Percentiles rank a stretch among this genome's conserved stretches.
These are phyloP conservation scores for Antennarius striatus DNA, from an alignment of 2,113 vertebrate genomes.

Conservation along the genomic window DNA sequence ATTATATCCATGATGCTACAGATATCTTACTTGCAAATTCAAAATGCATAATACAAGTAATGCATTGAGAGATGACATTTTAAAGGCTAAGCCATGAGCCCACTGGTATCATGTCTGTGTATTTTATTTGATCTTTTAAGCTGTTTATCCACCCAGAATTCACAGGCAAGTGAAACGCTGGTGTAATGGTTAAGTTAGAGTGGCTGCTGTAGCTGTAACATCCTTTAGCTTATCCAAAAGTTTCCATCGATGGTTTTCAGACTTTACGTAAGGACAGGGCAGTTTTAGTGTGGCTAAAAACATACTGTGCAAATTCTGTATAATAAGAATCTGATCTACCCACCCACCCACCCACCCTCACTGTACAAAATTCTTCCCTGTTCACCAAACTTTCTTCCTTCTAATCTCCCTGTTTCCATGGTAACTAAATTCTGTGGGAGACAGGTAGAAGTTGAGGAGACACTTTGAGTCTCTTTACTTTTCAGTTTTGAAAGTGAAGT, in stretches of 20 bases:
- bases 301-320: neutral
- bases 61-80: conserved; percentile 34
- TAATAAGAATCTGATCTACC: conserved; percentile 20
- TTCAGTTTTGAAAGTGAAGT: conserved; percentile 27
- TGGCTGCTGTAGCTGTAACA: conserved; percentile 3
- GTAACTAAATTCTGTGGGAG: conserved; percentile 50
- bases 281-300: conserved; percentile 7
- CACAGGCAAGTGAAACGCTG: conserved; percentile 20
- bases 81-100: conserved; percentile 35
- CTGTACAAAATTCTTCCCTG: conserved; percentile 16
- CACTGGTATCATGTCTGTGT: conserved; percentile 16
- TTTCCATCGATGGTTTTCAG: conserved; percentile 15
- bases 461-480: conserved; percentile 25
- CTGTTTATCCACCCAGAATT: conserved; percentile 40
- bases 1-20: too few relatives aligned
- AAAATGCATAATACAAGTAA: conserved; percentile 11
- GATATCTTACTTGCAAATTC: too few relatives aligned
- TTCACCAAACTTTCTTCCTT: conserved; percentile 34
- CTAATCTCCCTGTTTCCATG: conserved; percentile 60
- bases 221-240: conserved; percentile 16
- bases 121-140: conserved; percentile 40
- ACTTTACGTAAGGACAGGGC: neutral
- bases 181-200: conserved; percentile 34
- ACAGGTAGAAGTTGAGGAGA: conserved; percentile 43
- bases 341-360: conserved; percentile 1